These are phyloP conservation scores for Punctoribates punctum DNA, from an alignment of 2,888 invertebrate species.

Conservation along the genomic window DNA sequence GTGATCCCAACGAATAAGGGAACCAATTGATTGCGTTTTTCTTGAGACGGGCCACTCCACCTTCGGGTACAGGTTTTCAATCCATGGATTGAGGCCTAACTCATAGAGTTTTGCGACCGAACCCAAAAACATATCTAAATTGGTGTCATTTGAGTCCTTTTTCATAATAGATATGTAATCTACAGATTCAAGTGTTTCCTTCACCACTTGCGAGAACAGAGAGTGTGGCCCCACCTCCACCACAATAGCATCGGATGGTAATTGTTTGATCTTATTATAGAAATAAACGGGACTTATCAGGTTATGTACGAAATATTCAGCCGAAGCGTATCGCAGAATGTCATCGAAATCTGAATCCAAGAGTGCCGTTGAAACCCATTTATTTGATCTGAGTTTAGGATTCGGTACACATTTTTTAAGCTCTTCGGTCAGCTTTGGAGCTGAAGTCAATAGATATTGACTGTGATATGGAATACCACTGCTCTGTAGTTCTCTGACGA, in stretches of 20 bases:
- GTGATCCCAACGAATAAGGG: slow-evolving; percentile 88
- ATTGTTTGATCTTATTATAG: slow-evolving; percentile 75
- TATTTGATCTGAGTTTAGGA: slow-evolving; percentile 70
- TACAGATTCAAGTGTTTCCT: slow-evolving; percentile 70
- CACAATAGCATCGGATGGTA: slow-evolving; percentile 81
- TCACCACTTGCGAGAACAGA: slow-evolving; percentile 85
- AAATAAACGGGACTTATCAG: slow-evolving; percentile 87
- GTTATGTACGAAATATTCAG: slow-evolving; percentile 94
- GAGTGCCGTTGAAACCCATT: slow-evolving; percentile 92
- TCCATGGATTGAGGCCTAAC: slow-evolving; percentile 72
- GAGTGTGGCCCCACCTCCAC: slow-evolving; percentile 94
- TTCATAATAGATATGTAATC: slow-evolving; percentile 81
- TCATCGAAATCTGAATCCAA: slow-evolving; percentile 71
- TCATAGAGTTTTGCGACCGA: slow-evolving; percentile 72
- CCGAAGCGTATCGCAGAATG: slow-evolving; percentile 62
- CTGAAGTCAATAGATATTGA: slow-evolving; percentile 73
- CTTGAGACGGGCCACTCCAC: slow-evolving; percentile 78
- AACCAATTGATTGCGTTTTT: slow-evolving; percentile 83
- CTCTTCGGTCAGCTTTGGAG: slow-evolving; percentile 65
- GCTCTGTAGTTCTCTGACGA: slow-evolving; percentile 89
- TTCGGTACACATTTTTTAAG: slow-evolving; percentile 62
- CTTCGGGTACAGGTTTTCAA: slow-evolving; percentile 64
- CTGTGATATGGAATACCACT: slow-evolving; percentile 41
- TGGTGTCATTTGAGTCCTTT: slow-evolving; percentile 64
- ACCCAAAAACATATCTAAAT: slow-evolving; percentile 60